phyloP scores from a whole-genome alignment of 1,140 invertebrate species.

The Zophobas atratus region DNA sequence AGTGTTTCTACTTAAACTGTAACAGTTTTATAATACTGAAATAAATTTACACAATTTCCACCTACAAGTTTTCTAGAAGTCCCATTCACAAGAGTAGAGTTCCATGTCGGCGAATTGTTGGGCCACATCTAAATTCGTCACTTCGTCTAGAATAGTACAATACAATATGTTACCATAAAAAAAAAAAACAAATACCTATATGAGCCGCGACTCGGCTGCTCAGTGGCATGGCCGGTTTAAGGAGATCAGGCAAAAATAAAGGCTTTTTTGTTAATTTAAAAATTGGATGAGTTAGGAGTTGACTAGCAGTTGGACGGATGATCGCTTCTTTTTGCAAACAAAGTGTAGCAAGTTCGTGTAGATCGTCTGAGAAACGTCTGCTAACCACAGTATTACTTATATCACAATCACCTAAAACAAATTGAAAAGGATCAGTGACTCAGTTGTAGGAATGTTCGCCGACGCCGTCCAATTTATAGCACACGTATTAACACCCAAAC shows the following conservation, averaged over 20 bases:
- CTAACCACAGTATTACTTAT: slow-evolving; percentile 64
- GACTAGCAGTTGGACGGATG: slow-evolving; percentile 75
- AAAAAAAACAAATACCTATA: slow-evolving; percentile 62
- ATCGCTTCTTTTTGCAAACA: slow-evolving; percentile 79
- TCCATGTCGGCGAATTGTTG: slow-evolving; percentile 67
- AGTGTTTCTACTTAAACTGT: slow-evolving; percentile 15
- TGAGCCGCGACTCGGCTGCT: slow-evolving; percentile 68
- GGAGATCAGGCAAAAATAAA: slow-evolving; percentile 68
- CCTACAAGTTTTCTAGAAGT: slow-evolving; percentile 64
- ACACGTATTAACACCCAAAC: no score
- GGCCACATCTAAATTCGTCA: slow-evolving; percentile 64
- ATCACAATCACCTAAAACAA: slow-evolving; percentile 60
- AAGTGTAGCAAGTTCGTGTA: slow-evolving; percentile 83
- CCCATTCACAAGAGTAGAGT: slow-evolving; percentile 68
- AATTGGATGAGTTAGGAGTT: slow-evolving; percentile 82
- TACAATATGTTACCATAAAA: slow-evolving; percentile 21
- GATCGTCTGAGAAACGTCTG: slow-evolving; percentile 79
- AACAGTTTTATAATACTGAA: slow-evolving; percentile 37
- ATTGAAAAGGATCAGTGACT: background rate
- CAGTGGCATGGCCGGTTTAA: slow-evolving; percentile 72
- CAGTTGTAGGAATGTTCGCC: no score
- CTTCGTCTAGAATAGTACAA: slow-evolving; percentile 64
- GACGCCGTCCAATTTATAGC: no score
- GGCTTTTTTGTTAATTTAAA: slow-evolving; percentile 77
- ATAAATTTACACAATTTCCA: slow-evolving; percentile 26